A percentile compares a stretch with the other conserved stretches of the same genome.
phyloP scores from a whole-genome alignment of 2,797 vertebrate species.

The Saxicola maurus region DNA sequence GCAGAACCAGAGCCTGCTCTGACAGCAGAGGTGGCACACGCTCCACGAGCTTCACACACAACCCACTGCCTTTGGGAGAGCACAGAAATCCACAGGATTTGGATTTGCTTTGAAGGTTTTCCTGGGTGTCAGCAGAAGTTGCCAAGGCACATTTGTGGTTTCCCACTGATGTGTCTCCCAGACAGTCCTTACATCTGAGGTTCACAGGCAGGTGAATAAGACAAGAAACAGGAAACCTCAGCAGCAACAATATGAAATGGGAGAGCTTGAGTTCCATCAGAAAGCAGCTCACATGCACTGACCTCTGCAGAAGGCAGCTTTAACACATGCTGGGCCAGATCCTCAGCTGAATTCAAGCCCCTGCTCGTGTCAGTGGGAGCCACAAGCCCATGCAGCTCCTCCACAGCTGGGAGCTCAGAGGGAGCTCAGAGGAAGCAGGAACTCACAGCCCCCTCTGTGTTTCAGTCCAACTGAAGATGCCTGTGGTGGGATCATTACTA shows the following conservation, averaged over 20 bases:
- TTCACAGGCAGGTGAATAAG: neutral
- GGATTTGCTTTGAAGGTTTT: neutral
- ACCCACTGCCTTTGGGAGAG: neutral
- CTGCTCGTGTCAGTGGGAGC: neutral
- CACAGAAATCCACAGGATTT: neutral
- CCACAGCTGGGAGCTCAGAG: conserved; percentile 6
- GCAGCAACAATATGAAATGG: neutral
- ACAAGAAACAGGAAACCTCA: neutral
- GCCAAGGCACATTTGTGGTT: neutral
- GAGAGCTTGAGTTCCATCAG: neutral
- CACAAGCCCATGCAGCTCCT: neutral
- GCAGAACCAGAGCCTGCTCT: neutral
- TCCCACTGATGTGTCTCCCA: rapidly evolving
- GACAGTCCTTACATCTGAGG: neutral
- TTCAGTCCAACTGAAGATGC: neutral
- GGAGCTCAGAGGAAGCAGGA: conserved; percentile 8
- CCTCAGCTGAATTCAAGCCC: neutral
- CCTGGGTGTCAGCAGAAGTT: neutral
- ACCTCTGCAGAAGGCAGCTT: neutral
- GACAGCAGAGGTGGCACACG: neutral
- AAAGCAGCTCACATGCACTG: neutral
- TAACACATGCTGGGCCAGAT: neutral
- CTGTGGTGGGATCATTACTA: conserved; percentile 9
- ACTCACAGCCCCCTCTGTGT: neutral
- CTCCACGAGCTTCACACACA: neutral